phyloP scores from a whole-genome alignment of 2,797 vertebrate genomes.

The Corythornis leucogaster region DNA sequence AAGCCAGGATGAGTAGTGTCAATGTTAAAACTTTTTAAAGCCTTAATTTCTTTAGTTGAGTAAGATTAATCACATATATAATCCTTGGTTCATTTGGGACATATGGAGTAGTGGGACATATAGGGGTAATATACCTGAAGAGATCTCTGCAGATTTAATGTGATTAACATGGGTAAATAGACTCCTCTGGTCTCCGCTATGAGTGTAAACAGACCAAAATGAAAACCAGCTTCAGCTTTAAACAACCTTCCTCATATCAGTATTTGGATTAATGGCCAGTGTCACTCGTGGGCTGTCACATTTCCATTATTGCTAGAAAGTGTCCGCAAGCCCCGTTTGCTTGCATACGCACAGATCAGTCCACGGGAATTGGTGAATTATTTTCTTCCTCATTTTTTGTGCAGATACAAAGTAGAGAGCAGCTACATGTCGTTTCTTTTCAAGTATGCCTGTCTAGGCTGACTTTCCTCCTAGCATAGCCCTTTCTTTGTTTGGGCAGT shows the following conservation, averaged over 20 bases:
- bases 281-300: not conserved
- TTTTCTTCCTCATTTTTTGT: not conserved
- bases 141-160: not conserved
- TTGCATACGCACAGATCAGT: not conserved
- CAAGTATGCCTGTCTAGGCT: not conserved
- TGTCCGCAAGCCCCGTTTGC: not conserved
- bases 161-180: not conserved
- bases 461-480: not conserved
- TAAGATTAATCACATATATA: not conserved
- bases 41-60: not conserved
- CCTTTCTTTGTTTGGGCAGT: slow-evolving; percentile 3
- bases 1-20: not conserved
- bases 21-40: not conserved
- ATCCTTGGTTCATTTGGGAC: not conserved
- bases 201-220: not conserved
- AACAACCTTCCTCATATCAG: not conserved
- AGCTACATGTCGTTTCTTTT: not conserved
- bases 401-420: not conserved
- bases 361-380: not conserved
- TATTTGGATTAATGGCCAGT: not conserved
- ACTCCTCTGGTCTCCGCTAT: not conserved
- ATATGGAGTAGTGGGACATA: not conserved
- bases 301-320: not conserved
- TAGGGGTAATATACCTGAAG: not conserved
- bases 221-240: not conserved